Evolutionary conservation across 2,888 invertebrate species (phyloP).

Genomic region (Gari tellinella): DNA sequence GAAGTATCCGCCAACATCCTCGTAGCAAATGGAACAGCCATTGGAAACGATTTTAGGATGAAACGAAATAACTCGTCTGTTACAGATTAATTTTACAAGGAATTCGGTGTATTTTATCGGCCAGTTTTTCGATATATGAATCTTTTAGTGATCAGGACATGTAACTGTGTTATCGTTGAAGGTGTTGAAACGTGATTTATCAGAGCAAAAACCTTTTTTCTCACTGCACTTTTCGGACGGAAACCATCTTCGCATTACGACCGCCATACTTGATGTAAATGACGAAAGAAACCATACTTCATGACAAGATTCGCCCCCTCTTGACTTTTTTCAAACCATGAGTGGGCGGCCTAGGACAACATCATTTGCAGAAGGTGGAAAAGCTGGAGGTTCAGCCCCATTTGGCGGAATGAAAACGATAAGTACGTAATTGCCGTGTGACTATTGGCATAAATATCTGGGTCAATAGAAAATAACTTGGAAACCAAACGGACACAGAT

Average conservation of each 20-base stretch:
- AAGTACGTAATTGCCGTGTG: slow-evolving; percentile 66
- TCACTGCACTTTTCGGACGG: slow-evolving; percentile 28
- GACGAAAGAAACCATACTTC: slow-evolving; percentile 58
- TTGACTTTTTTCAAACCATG: slow-evolving; percentile 69
- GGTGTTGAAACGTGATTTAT: too few species aligned
- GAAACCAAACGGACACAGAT: slow-evolving; percentile 3
- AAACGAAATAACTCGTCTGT: slow-evolving; percentile 11
- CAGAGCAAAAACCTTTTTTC: neutral
- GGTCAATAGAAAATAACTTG: slow-evolving; percentile 34
- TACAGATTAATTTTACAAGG: slow-evolving; percentile 1
- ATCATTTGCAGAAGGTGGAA: slow-evolving; percentile 82
- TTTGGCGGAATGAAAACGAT: slow-evolving; percentile 81
- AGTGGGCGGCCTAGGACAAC: slow-evolving; percentile 82
- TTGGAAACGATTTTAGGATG: slow-evolving; percentile 71
- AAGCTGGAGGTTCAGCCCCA: slow-evolving; percentile 75
- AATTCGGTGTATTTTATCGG: neutral
- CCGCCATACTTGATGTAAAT: slow-evolving; percentile 70
- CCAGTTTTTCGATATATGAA: neutral
- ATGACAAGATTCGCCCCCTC: slow-evolving; percentile 59
- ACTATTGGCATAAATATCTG: slow-evolving; percentile 25
- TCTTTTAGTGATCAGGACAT: too few species aligned
- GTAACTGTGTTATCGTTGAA: too few species aligned
- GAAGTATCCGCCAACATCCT: slow-evolving; percentile 48
- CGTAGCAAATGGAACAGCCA: slow-evolving; percentile 73
- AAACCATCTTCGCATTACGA: slow-evolving; percentile 39